Evolutionary conservation across 2,797 vertebrate genomes (phyloP), one percentile per base, ranked within the genome.

Genomic region (Aphelocoma californica): DNA sequence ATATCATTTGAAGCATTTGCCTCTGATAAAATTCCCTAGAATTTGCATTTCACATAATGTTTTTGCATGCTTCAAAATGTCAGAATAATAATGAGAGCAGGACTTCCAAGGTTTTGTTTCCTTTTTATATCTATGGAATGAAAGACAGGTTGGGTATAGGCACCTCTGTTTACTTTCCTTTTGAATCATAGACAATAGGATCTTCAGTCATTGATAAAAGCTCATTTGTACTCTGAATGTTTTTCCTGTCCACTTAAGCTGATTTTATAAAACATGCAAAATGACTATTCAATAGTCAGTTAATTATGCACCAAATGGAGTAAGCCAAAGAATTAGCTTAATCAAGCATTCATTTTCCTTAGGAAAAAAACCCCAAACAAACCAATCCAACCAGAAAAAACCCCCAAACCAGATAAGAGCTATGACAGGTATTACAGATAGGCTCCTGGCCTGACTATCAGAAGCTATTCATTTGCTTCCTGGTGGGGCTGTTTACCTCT

Each of bases 21-120:
- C 58, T 93, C 74, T 21, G n/a, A 90, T 57, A 95, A 96, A 97
- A 96, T 75, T 86, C 71, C 42, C 69, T 81, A 12, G 56, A 83
- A 96, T 97, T 97, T 96, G 85, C 93, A 96, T 97, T 97, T 97
- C 83, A 83, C 65, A 81, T 40, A 32, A 71, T 86, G 65, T 64
- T 91, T 79, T 72, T 48, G n/a, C n/a, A 29, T 74, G 45, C 74
- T 94, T 95, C 95, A 86, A 93, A 96, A 96, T 97, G 95, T 94
- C 90, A 95, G 78, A 86, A 65, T 88, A 83, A 74, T 85, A 92
- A 89, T 48, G 34, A 93, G 23, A 83, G 21, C 50, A 69, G 70
- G 62, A 67, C 34, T 92, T 96, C 51, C 9, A 9, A 91, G 56
- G 24, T 84, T 96, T 77, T 95, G 28, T 86, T 95, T 90, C 78